These are phyloP conservation scores for Phylloscopus trochiloides DNA, from an alignment of 2,113 vertebrate species.

Conservation along the genomic window DNA sequence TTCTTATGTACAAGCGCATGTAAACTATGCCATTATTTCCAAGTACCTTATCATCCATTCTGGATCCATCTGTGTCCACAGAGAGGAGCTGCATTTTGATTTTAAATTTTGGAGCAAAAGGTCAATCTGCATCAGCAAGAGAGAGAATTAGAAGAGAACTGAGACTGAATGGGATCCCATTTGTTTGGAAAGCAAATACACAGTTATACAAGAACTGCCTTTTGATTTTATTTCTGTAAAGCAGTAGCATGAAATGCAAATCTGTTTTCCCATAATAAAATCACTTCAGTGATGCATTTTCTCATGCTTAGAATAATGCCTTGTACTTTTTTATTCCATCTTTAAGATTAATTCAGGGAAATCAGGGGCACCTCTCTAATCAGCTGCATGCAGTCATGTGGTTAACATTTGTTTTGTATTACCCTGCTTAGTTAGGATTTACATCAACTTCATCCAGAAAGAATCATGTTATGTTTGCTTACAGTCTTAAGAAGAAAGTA, in stretches of 20 bases:
- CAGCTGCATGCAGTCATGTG: neutral
- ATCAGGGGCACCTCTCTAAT: neutral
- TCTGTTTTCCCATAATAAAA: neutral
- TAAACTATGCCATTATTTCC: conserved; percentile 29
- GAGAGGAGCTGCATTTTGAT: neutral
- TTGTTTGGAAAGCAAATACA: conserved; percentile 16
- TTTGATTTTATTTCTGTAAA: conserved; percentile 17
- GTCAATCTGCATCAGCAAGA: conserved; percentile 6
- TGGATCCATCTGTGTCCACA: neutral
- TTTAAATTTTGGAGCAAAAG: conserved; percentile 37
- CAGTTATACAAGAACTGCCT: neutral
- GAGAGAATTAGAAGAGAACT: neutral
- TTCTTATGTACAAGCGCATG: neutral
- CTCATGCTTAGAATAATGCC: neutral
- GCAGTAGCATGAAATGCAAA: neutral
- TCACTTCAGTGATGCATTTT: neutral
- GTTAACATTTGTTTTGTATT: neutral
- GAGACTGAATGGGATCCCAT: neutral
- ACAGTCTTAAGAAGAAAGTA: neutral
- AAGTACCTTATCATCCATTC: neutral
- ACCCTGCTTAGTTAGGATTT: neutral
- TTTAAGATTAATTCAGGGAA: neutral
- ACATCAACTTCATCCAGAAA: neutral
- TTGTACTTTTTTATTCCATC: neutral
- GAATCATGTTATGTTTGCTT: neutral